Base-by-base conservation (phyloP, 1,140 invertebrate genomes). In the Agrypnia vestita region DNA sequence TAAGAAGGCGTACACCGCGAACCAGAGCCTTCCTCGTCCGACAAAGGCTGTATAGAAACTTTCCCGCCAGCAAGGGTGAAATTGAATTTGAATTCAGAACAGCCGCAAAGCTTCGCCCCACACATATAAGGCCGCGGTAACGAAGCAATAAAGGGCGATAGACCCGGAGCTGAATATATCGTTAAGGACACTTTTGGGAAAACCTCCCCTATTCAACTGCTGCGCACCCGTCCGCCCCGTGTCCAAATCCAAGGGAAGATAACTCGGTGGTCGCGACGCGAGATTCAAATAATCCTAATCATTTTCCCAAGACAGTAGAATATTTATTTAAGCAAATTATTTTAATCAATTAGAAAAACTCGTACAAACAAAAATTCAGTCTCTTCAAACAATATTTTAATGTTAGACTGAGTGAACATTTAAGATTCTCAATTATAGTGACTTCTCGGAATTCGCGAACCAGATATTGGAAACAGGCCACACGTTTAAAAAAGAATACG, bases 51-150 rank as follows among this genome's bases (percentile, higher is more conserved):
- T 19, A 55, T 53, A 62, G 61, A 79, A 82, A 78, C 47, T 79
- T 82, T 75, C 71, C 72, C 21, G 25, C 25, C 25, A 35, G 25
- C 49, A 25, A 35, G 53, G 44, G 59, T 43, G 73, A 76, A 82
- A 82, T 82, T 82, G 81, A 82, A 82, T 82, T 82, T 82, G 78
- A 82, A 82, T 82, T 76, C 81, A 56, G 74, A 35, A 78, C 69
- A 78, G 17, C 71, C 73, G 56, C 73, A 62, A 76, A 75, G 55
- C 55, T 21, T 75, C 56, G 53, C 21, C 15, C 43, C 35, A 43
- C 21, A 9, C 46, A 21, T 46, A 47, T 15, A 67, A 62, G 47
- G n/a, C 62, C 35, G 21, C 76, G 51, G 73, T 79, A 79, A 82
- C 81, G 77, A 82, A 79, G 78, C 77, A 82, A 79, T 82, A 82